Conservation (phyloP, 1,140 invertebrate species). For the Thereuonema tuberculata region DNA sequence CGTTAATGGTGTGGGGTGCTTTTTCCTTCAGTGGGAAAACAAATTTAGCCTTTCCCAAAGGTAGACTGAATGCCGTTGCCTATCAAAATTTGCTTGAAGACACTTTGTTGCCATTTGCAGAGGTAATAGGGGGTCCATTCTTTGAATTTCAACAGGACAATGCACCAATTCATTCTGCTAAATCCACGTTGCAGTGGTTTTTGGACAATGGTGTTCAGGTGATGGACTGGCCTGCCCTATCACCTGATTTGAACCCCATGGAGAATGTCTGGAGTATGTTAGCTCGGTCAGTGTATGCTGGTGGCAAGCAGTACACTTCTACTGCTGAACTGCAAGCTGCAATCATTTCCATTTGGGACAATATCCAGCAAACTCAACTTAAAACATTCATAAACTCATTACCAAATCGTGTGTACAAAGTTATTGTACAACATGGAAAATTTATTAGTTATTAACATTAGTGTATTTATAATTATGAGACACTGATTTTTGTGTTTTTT, state of each 20-base stretch:
- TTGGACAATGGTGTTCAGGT: constrained; percentile 17
- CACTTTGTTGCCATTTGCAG: constrained; percentile 3
- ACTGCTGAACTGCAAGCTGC: constrained; percentile 4
- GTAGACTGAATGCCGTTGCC: neutral
- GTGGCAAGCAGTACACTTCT: constrained; percentile 7
- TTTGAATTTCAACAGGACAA: constrained; percentile 27
- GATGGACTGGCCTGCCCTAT: constrained; percentile 28
- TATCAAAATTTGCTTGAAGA: constrained; percentile 2
- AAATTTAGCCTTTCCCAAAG: constrained; percentile 6
- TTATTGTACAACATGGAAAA: neutral
- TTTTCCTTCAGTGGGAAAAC: constrained; percentile 4
- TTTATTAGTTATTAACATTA: neutral
- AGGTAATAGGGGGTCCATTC: neutral
- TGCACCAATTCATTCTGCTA: constrained; percentile 26
- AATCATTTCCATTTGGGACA: neutral
- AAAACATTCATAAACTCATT: neutral
- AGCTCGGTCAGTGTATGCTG: constrained; percentile 9
- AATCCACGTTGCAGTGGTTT: constrained; percentile 20
- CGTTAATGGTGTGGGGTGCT: constrained; percentile 6
- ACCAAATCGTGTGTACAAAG: neutral
- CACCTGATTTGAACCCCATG: constrained; percentile 31
- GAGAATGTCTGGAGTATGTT: constrained; percentile 29
- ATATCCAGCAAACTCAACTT: neutral
- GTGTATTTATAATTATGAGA: neutral
- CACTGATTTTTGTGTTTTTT: neutral